Evolutionary conservation across 1,140 invertebrate genomes (phyloP), one percentile per base, ranked within the genome.

Genomic region (Charaxes varanes): DNA sequence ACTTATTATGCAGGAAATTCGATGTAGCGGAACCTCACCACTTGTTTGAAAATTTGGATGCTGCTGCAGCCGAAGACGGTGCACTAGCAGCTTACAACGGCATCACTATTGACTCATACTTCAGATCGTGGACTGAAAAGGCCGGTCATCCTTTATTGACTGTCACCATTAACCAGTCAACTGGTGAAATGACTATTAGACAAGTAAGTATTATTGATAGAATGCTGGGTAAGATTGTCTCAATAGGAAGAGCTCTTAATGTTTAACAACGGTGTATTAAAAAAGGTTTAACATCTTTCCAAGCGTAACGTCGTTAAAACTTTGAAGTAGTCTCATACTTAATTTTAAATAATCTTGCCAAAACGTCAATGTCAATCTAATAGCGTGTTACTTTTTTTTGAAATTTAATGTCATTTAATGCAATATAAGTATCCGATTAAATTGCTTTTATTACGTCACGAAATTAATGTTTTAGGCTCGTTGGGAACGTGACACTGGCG

Each of bases 101-200:
- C 6, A 63, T 82, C 0, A 77, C 69, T 2, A 60, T 87, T 5
- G 73, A 74, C 13, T 53, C 81, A 0, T 85, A 90, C 35, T 89
- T 91, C 81, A 86, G 88, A 36, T 87, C 90, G 0, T 94, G 92
- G 92, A 88, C 88, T 0, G 66, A 89, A 15, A 89, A 92, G 59
- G 89, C 87, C 49, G 87, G 88, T 19, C 92, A 89, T 70, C 92
- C 92, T 0, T 52, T 92, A 1, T 54, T 93, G 6, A 90, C 71
- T 3, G 87, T 92, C 0, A 55, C 18, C 0, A 69, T 86, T 40
- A 54, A 87, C 43, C 83, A 86, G 11, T 48, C 52, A 2, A 78
- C 66, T 15, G 85, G 83, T 7, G 58, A 48, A 2, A 83, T 85
- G 36, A 65, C 27, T 18, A 55, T 89, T 4, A 62, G 47, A 2